phyloP scores from a whole-genome alignment of 2,888 invertebrate species.

The Stictocephala bisonia region DNA sequence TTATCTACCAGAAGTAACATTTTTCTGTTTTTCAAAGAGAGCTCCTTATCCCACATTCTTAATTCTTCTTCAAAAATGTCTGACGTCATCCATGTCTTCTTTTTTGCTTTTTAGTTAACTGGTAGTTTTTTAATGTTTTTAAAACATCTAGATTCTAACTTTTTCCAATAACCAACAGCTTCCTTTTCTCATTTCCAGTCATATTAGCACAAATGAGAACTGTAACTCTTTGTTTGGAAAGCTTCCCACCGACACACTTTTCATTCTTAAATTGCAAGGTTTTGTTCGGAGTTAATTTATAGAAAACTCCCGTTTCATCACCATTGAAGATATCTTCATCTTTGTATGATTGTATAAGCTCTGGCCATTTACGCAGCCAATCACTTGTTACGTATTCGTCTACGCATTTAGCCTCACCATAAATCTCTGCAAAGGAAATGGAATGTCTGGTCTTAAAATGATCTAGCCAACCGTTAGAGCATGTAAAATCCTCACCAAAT shows the following conservation, averaged over 20 bases:
- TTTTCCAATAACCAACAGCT: slow-evolving; percentile 40
- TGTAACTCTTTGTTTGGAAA: slow-evolving; percentile 60
- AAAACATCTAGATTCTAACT: slow-evolving; percentile 38
- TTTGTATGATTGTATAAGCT: slow-evolving; percentile 15
- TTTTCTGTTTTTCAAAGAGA: slow-evolving; percentile 55
- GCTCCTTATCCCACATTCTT: slow-evolving; percentile 56
- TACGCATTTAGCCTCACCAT: slow-evolving; percentile 25
- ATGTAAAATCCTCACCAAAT: slow-evolving; percentile 22
- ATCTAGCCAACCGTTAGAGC: slow-evolving; percentile 28
- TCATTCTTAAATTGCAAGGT: slow-evolving; percentile 59
- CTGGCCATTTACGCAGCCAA: slow-evolving; percentile 20
- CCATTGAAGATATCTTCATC: slow-evolving; percentile 58
- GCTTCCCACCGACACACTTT: slow-evolving; percentile 59
- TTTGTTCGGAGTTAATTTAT: slow-evolving; percentile 57
- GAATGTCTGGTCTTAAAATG: slow-evolving; percentile 31
- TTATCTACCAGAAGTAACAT: too few species aligned
- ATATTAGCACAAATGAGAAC: slow-evolving; percentile 61
- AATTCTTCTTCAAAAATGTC: slow-evolving; percentile 45
- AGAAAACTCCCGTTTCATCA: slow-evolving; percentile 57
- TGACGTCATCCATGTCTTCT: slow-evolving; percentile 37
- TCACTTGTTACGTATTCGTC: slow-evolving; percentile 4
- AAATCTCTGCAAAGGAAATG: slow-evolving; percentile 37
- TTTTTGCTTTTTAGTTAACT: slow-evolving; percentile 12
- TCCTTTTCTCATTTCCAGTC: slow-evolving; percentile 61
- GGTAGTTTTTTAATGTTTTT: slow-evolving; percentile 36